Percentiles rank a stretch among this genome's conserved stretches.
phyloP scores from a whole-genome alignment of 2,797 vertebrate genomes.

The Lutjanus argentimaculatus region DNA sequence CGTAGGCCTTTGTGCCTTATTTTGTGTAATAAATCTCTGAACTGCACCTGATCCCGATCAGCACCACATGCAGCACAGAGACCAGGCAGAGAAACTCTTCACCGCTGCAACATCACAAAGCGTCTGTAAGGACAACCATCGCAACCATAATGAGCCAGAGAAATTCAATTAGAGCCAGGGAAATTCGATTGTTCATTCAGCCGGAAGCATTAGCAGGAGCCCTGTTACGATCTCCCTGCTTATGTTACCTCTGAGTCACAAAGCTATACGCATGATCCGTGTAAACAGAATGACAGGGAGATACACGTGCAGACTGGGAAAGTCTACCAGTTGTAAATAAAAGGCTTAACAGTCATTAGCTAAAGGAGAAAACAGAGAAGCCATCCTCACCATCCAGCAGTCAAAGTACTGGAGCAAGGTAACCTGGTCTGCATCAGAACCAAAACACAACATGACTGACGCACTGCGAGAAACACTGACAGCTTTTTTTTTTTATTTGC shows the following conservation, averaged over 20 bases:
- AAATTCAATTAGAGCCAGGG: slow-evolving; percentile 11
- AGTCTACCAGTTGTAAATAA: slow-evolving; percentile 45
- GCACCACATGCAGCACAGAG: background rate
- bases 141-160: slow-evolving; percentile 34
- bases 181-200: slow-evolving; percentile 50
- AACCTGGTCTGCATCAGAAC: slow-evolving; percentile 15
- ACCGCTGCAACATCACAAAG: slow-evolving; percentile 4
- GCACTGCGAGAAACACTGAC: background rate
- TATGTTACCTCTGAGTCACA: slow-evolving; percentile 43
- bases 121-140: slow-evolving; percentile 26
- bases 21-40: too few species aligned
- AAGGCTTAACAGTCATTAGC: slow-evolving; percentile 40
- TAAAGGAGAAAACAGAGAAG: slow-evolving; percentile 26
- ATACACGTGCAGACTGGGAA: slow-evolving; percentile 25
- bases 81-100: background rate
- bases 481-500: background rate
- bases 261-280: slow-evolving; percentile 29
- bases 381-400: slow-evolving; percentile 4
- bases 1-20: too few species aligned
- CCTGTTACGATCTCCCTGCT: slow-evolving; percentile 40
- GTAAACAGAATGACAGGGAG: slow-evolving; percentile 33
- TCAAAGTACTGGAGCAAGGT: background rate
- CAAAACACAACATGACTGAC: background rate
- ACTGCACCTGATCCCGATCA: too few species aligned
- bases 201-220: slow-evolving; percentile 49